A percentile compares a stretch with the other conserved stretches of the same genome.
These are phyloP conservation scores for Alethe diademata DNA, from an alignment of 2,113 vertebrate species.

Conservation along the genomic window DNA sequence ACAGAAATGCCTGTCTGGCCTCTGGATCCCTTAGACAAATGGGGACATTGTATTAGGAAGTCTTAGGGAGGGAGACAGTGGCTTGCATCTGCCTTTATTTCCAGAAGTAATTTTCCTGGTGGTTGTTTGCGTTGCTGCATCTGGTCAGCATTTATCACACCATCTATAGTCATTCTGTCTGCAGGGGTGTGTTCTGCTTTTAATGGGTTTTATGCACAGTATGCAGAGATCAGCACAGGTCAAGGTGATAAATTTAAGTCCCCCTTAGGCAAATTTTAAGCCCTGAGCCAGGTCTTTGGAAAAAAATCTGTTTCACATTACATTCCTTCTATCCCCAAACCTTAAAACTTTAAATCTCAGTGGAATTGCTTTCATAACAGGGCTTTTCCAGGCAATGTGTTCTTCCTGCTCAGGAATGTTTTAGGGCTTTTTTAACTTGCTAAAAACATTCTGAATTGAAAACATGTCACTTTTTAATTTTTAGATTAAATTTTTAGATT, in stretches of 20 bases:
- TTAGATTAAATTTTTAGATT: neutral
- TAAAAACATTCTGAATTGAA: neutral
- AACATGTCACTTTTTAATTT: neutral
- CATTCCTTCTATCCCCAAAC: neutral
- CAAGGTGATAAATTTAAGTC: neutral
- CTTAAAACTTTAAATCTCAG: neutral
- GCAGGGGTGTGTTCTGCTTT: neutral
- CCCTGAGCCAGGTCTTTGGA: neutral
- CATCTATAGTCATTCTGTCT: neutral
- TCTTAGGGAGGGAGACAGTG: neutral
- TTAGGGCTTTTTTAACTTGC: neutral
- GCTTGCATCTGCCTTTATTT: neutral
- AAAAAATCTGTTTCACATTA: neutral
- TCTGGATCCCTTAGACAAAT: neutral
- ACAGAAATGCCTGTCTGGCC: neutral
- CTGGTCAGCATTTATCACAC: neutral
- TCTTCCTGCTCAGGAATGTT: neutral
- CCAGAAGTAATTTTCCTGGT: neutral
- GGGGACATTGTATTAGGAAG: neutral
- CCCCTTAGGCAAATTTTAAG: neutral
- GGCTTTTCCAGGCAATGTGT: neutral
- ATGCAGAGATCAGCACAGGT: neutral
- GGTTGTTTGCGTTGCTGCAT: neutral
- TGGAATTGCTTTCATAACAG: neutral
- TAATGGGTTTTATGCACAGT: neutral